Conservation (phyloP, 2,888 invertebrate genomes). For the Acanthoscelides obtectus region DNA sequence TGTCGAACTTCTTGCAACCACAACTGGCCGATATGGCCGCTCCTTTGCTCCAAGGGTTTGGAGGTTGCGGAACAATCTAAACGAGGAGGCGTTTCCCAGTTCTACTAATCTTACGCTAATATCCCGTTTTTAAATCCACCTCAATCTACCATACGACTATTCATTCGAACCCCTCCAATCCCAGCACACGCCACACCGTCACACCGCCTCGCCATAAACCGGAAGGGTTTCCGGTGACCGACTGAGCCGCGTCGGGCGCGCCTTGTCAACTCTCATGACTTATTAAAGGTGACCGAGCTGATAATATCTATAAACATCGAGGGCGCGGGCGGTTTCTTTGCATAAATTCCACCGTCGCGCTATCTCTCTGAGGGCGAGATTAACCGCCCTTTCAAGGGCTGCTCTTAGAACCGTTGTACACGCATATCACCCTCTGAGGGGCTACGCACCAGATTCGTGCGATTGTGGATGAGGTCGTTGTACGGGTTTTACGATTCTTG, state of each 20-base stretch:
- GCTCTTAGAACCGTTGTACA: background rate
- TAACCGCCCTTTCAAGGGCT: background rate
- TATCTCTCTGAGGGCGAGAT: background rate
- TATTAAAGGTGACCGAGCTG: conserved; percentile 27
- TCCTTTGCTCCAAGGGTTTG: too few species aligned
- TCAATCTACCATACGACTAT: too few species aligned
- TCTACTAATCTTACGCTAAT: too few species aligned
- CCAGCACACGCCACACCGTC: background rate
- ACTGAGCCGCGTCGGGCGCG: conserved; percentile 14
- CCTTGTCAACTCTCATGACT: conserved; percentile 23
- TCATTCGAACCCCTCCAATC: too few species aligned
- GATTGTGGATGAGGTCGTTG: background rate
- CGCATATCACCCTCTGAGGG: background rate
- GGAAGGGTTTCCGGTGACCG: conserved; percentile 10
- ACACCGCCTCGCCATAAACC: background rate
- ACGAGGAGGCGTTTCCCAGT: too few species aligned
- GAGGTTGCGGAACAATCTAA: too few species aligned
- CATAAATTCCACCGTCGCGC: background rate
- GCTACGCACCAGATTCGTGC: background rate
- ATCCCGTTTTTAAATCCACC: too few species aligned
- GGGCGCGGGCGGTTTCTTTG: background rate
- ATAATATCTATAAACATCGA: conserved; percentile 26
- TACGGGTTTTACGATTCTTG: background rate
- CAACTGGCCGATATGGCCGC: too few species aligned
- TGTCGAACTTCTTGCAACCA: too few species aligned